Conservation (phyloP, 2,113 vertebrate species). For the Dromaius novaehollandiae region DNA sequence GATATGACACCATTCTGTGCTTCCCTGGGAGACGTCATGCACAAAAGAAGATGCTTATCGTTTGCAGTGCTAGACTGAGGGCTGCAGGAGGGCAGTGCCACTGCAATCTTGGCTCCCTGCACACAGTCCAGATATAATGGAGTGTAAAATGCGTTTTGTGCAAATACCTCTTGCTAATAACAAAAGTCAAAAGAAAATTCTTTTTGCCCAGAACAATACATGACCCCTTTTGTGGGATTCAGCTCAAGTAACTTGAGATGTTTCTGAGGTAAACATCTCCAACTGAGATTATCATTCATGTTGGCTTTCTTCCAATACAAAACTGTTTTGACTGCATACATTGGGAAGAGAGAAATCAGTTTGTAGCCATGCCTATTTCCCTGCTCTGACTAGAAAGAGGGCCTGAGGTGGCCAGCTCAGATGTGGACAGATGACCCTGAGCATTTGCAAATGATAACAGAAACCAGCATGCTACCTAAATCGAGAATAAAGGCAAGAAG, state of each 20-base stretch:
- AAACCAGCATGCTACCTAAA: background rate
- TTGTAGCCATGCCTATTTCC: background rate
- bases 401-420: background rate
- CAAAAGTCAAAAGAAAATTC: background rate
- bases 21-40: slow-evolving; percentile 20
- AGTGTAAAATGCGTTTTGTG: background rate
- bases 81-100: background rate
- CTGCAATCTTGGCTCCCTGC: background rate
- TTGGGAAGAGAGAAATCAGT: background rate
- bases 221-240: slow-evolving; percentile 1
- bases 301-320: background rate
- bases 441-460: slow-evolving; percentile 42
- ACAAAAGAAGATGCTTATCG: slow-evolving; percentile 29
- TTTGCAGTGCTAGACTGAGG: background rate
- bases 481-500: background rate
- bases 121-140: background rate
- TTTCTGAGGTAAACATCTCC: slow-evolving; percentile 36
- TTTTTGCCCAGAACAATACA: background rate
- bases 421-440: slow-evolving; percentile 17
- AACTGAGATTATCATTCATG: background rate
- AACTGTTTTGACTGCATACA: background rate
- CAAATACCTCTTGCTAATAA: background rate
- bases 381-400: background rate
- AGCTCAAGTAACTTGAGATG: slow-evolving; percentile 4
- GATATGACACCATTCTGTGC: slow-evolving; percentile 15